phyloP scores from a whole-genome alignment of 2,113 vertebrate species.

The Nyctereutes procyonoides region DNA sequence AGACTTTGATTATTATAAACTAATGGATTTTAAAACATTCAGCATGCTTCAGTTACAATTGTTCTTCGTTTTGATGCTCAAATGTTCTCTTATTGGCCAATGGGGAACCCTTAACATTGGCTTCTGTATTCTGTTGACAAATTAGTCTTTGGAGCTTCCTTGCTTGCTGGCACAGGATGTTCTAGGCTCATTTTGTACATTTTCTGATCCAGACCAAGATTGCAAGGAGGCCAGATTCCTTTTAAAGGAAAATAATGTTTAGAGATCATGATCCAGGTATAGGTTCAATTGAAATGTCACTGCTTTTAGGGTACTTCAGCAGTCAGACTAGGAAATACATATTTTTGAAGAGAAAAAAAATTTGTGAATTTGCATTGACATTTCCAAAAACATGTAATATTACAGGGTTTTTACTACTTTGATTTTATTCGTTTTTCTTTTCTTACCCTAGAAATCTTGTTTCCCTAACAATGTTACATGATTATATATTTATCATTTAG shows the following conservation, averaged over 20 bases:
- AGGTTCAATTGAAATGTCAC: background rate
- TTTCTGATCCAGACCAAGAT: background rate
- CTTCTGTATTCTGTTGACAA: background rate
- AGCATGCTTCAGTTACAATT: background rate
- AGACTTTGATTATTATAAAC: background rate
- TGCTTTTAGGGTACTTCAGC: background rate
- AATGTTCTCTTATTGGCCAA: background rate
- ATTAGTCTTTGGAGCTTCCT: background rate
- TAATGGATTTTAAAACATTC: slow-evolving; percentile 25
- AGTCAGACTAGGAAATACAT: background rate
- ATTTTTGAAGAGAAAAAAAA: background rate
- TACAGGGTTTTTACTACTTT: background rate
- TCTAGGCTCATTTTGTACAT: background rate
- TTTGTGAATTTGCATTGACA: background rate
- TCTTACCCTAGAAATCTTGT: background rate
- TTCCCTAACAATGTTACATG: background rate
- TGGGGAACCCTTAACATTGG: background rate
- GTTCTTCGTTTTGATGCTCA: background rate
- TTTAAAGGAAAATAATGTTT: slow-evolving; percentile 18
- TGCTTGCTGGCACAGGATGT: background rate
- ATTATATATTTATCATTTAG: background rate
- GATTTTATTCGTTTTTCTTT: background rate
- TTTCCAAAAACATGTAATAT: background rate
- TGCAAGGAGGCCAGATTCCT: background rate
- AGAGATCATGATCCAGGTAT: background rate